phyloP scores from a whole-genome alignment of 2,797 vertebrate genomes.

The Gallinago nigripennis region DNA sequence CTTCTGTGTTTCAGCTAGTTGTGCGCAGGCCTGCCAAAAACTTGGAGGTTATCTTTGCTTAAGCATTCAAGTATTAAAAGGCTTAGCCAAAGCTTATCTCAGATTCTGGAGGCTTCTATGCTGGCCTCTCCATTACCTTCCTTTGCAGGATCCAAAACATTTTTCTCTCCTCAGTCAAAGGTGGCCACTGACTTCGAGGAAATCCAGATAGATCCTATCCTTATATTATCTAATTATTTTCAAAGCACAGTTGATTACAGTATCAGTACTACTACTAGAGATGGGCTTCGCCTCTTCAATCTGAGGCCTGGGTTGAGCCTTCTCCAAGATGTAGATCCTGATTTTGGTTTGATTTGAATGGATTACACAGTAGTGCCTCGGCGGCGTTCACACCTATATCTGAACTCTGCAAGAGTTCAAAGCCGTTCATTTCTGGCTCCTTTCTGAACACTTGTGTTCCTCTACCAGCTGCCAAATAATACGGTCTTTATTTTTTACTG shows the following conservation, averaged over 20 bases:
- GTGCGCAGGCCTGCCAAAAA: conserved; percentile 43
- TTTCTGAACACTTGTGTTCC: neutral
- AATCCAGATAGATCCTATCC: neutral
- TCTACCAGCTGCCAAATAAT: neutral
- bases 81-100: conserved; percentile 57
- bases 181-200: neutral
- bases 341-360: conserved; percentile 3
- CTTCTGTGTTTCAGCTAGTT: conserved; percentile 63
- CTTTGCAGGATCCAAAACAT: neutral
- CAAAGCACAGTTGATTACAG: neutral
- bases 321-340: neutral
- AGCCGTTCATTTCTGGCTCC: neutral
- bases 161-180: neutral
- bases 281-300: neutral
- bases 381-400: neutral
- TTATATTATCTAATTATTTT: neutral
- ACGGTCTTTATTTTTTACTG: neutral
- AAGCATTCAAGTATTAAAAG: conserved; percentile 30
- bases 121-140: neutral
- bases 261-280: neutral
- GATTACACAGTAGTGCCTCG: neutral
- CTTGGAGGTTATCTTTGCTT: conserved; percentile 52
- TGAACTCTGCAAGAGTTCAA: neutral
- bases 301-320: neutral
- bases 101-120: conserved; percentile 39